Conservation (phyloP, 2,797 vertebrate species). For the Chaetophractus vellerosus region DNA sequence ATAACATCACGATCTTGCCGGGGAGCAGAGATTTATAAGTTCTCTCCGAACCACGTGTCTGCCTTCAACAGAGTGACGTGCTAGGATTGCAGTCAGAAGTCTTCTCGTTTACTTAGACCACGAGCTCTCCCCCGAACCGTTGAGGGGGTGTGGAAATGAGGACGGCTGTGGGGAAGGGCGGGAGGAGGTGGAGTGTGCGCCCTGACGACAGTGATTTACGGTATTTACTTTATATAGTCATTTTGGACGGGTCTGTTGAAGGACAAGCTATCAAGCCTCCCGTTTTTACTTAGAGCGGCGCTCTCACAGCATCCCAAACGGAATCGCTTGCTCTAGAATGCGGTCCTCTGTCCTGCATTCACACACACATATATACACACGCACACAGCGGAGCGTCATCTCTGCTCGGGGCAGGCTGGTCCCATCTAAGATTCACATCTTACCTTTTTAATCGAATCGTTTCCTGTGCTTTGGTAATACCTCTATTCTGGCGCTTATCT, state of each 20-base stretch:
- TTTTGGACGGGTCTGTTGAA: conserved; percentile 7
- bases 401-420: too few species aligned
- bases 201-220: conserved; percentile 59
- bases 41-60: conserved; percentile 92
- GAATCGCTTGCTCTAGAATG: background rate
- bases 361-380: background rate
- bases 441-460: background rate
- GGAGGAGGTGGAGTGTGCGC: conserved; percentile 48
- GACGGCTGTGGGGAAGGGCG: background rate
- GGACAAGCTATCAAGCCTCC: conserved; percentile 28
- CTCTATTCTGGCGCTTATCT: background rate
- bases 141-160: conserved; percentile 7
- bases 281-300: background rate
- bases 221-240: conserved; percentile 66
- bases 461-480: background rate
- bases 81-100: conserved; percentile 88
- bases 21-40: conserved; percentile 91
- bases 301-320: background rate
- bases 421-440: background rate
- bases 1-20: conserved; percentile 91
- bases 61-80: conserved; percentile 90
- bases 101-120: conserved; percentile 84
- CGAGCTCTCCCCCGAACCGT: conserved; percentile 69
- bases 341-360: background rate
- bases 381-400: background rate